These are phyloP conservation scores for Carassius auratus DNA, from an alignment of 2,113 vertebrate species.

Conservation along the genomic window DNA sequence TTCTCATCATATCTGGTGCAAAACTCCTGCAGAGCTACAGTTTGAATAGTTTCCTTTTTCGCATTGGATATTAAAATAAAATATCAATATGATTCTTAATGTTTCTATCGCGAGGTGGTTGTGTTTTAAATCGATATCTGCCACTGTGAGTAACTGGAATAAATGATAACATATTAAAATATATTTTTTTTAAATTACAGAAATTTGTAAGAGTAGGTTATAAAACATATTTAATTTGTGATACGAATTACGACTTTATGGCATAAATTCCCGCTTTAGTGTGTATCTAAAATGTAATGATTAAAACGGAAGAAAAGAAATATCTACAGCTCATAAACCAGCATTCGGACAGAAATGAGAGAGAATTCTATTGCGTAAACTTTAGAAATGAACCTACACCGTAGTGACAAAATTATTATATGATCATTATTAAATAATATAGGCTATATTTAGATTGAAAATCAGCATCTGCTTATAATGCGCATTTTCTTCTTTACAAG, in stretches of 20 bases:
- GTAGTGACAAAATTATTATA: too few species aligned
- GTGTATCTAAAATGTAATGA: not conserved
- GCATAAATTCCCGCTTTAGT: not conserved
- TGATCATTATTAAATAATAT: too few species aligned
- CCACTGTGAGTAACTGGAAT: not conserved
- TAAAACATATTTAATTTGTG: not conserved
- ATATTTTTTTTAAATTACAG: not conserved
- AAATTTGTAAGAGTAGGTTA: not conserved
- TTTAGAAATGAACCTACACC: too few species aligned
- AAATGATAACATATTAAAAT: not conserved
- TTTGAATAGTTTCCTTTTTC: constrained; percentile 14
- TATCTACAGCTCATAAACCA: not conserved
- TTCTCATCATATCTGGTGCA: constrained; percentile 23
- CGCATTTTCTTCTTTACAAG: not conserved
- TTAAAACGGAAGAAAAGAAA: not conserved
- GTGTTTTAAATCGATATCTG: not conserved
- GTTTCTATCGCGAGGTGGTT: not conserved
- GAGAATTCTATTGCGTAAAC: too few species aligned
- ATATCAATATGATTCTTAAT: not conserved
- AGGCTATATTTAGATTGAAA: too few species aligned
- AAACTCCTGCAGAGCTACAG: constrained; percentile 19
- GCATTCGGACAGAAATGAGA: too few species aligned
- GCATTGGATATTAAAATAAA: constrained; percentile 8
- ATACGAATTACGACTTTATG: not conserved
- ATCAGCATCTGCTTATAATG: not conserved